A percentile compares a stretch with the other conserved stretches of the same genome.
Evolutionary conservation across 2,888 invertebrate species (phyloP).

Genomic region (Incurvaria masculella): DNA sequence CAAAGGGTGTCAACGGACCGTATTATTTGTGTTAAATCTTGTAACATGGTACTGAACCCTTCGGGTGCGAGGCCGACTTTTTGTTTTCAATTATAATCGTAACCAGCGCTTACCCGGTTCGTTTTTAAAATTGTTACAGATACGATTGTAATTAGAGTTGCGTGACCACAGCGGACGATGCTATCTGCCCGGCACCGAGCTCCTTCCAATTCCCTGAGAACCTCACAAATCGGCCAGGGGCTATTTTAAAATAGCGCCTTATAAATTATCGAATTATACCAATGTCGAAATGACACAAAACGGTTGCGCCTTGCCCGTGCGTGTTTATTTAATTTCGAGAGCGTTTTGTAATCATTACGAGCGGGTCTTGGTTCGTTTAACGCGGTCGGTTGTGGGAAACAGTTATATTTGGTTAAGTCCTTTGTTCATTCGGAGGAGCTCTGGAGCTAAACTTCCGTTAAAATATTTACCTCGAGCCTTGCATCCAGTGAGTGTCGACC

Average conservation of each 20-base stretch:
- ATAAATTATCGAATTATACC: slow-evolving; percentile 48
- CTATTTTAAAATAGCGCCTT: slow-evolving; percentile 22
- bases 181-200: slow-evolving; percentile 26
- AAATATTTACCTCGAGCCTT: slow-evolving; percentile 14
- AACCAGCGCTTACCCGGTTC: background rate
- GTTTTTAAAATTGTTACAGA: background rate
- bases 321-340: slow-evolving; percentile 48
- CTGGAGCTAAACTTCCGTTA: slow-evolving; percentile 21
- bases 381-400: slow-evolving; percentile 29
- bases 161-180: slow-evolving; percentile 43
- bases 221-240: slow-evolving; percentile 35
- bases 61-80: no score
- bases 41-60: no score
- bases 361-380: slow-evolving; percentile 26
- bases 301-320: slow-evolving; percentile 26
- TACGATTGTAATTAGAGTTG: slow-evolving; percentile 19
- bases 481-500: slow-evolving; percentile 32
- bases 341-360: slow-evolving; percentile 42
- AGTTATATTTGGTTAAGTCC: slow-evolving; percentile 26
- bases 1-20: no score
- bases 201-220: slow-evolving; percentile 48
- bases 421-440: slow-evolving; percentile 28
- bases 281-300: slow-evolving; percentile 25
- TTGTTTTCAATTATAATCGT: background rate
- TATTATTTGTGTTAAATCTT: no score